Evolutionary conservation across 1,140 invertebrate genomes (phyloP).

Genomic region (Anoplolepis gracilipes): DNA sequence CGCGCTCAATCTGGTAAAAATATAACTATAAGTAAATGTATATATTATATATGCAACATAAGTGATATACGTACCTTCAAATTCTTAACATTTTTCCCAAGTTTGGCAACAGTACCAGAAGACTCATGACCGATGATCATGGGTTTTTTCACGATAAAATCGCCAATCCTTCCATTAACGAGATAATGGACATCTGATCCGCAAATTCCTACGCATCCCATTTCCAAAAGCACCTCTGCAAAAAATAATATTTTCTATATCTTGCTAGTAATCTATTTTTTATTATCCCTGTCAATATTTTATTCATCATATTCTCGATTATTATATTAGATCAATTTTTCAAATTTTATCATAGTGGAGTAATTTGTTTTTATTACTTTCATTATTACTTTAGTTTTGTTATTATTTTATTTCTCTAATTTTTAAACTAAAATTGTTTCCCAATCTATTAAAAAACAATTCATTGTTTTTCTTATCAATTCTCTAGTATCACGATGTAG

Average conservation of each 20-base stretch:
- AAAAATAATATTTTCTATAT: not conserved
- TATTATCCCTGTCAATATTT: too few relatives aligned
- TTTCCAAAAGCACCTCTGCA: slow-evolving; percentile 94
- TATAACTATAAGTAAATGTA: not conserved
- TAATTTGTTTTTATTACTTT: too few relatives aligned
- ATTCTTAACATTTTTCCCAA: slow-evolving; percentile 91
- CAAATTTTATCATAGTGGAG: too few relatives aligned
- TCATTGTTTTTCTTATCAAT: not conserved
- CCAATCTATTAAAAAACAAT: slow-evolving; percentile 5
- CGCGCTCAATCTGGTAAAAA: not conserved
- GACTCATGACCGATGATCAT: slow-evolving; percentile 97
- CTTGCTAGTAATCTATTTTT: too few relatives aligned
- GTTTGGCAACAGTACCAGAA: slow-evolving; percentile 90
- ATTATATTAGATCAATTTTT: too few relatives aligned
- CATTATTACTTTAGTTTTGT: too few relatives aligned
- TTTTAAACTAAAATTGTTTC: too few relatives aligned
- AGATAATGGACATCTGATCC: slow-evolving; percentile 98
- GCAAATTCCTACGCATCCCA: slow-evolving; percentile 97
- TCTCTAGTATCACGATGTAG: not conserved
- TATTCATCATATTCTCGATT: too few relatives aligned
- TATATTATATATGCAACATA: not conserved
- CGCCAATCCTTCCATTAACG: slow-evolving; percentile 92
- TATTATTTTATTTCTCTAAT: too few relatives aligned
- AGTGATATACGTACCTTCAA: slow-evolving; percentile 87
- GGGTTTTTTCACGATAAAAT: slow-evolving; percentile 92